Base-by-base conservation (phyloP, 2,888 invertebrate genomes). In the Drosophila pullipes region DNA sequence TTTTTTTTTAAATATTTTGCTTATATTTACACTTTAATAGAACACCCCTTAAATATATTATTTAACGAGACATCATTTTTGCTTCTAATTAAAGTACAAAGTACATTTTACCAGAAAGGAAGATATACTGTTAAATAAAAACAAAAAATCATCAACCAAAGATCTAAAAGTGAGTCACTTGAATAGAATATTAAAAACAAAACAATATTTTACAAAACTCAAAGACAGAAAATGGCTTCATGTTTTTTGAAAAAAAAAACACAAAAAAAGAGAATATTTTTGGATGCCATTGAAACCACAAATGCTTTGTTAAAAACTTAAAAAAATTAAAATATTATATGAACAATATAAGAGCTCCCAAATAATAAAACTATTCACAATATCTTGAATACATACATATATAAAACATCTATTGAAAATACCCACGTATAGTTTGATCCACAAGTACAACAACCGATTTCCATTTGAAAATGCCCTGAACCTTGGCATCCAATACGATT, bases 371-470 rank as follows among this genome's bases (percentile, higher is more conserved):
- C 5, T 10, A 52, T 30, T 30, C 18, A 11, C 1, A 11, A 30
- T 1, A 52, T n/a, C 3, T 52, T 6, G 7, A 47, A 22, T 7
- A 25, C 7, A 47, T 22, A 13, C 13, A 22, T 13, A 22, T 13
- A 13, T 54, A 22, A 16, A 16, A n/a, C n/a, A 41, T 37, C 16
- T 35, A 25, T 25, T 18, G n/a, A 37, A 39, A 41, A 44, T 76
- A 96, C 96, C 94, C 93, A 97, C 97, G 95, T 80, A 97, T 94
- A 1, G 96, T 95, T 69, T 95, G 94, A 90, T 97, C 97, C 82
- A 96, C 96, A 31, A 97, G 93, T 49, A 97, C 94, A 49, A 96
- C 94, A 18, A 96, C 95, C 0, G 96, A 95, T 85, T 95, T 96
- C 97, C 97, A 97, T 52, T 95, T 94, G 10, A 97, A 94, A 0